These are phyloP conservation scores for Anolis carolinensis DNA, from an alignment of 2,113 vertebrate genomes.

Conservation along the genomic window DNA sequence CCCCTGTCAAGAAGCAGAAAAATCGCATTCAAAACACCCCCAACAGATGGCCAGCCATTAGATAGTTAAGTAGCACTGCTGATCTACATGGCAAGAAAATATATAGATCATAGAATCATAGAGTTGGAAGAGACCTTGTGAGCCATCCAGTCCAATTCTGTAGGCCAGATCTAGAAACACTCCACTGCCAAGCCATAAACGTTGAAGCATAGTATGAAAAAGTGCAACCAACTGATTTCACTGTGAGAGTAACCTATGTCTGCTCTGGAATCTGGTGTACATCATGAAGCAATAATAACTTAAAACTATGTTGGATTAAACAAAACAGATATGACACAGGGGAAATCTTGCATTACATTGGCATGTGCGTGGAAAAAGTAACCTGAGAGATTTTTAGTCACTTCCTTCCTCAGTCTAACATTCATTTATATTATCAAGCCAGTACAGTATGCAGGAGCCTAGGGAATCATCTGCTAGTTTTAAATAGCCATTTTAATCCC, in stretches of 20 bases:
- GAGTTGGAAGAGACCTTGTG: too few species aligned
- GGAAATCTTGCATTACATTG: not conserved
- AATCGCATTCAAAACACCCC: too few species aligned
- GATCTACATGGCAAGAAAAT: too few species aligned
- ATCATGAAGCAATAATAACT: not conserved
- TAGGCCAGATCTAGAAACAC: not conserved
- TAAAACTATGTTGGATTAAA: not conserved
- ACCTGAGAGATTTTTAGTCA: not conserved
- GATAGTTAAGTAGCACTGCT: too few species aligned
- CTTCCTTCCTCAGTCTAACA: not conserved
- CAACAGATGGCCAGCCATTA: too few species aligned
- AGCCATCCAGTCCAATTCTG: too few species aligned
- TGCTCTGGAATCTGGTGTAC: not conserved
- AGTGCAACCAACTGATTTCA: not conserved
- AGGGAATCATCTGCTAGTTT: not conserved
- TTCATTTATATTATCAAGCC: conserved; percentile 9
- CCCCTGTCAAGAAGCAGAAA: too few species aligned
- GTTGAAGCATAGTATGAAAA: not conserved
- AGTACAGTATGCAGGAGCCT: not conserved
- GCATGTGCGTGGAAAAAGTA: not conserved
- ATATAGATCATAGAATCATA: too few species aligned
- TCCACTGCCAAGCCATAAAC: not conserved
- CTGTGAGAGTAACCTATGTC: not conserved
- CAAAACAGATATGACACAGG: not conserved
- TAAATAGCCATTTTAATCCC: conserved; percentile 19